These are phyloP conservation scores for Bujurquina vittata DNA, from an alignment of 2,113 vertebrate species.

Conservation along the genomic window DNA sequence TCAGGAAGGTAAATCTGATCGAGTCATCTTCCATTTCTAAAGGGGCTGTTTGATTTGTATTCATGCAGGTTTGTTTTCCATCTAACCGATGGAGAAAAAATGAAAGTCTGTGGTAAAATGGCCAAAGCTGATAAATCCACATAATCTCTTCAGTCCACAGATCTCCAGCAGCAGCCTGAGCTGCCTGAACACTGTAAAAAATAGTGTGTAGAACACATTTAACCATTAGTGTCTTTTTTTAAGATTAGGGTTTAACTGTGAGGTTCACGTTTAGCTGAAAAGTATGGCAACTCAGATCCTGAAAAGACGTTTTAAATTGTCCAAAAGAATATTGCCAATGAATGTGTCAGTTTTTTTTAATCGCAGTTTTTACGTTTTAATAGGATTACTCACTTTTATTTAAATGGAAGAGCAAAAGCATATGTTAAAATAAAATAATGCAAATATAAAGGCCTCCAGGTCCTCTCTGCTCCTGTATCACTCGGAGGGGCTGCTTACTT, in stretches of 20 bases:
- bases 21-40: conserved; percentile 45
- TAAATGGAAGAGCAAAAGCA: background rate
- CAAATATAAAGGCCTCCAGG: background rate
- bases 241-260: background rate
- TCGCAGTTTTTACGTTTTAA: background rate
- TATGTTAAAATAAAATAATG: background rate
- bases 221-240: background rate
- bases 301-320: background rate
- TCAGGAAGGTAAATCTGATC: conserved; percentile 58
- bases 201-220: background rate
- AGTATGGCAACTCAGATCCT: background rate
- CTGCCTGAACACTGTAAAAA: conserved; percentile 27
- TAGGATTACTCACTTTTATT: background rate
- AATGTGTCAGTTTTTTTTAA: background rate
- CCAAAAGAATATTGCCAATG: background rate
- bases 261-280: background rate
- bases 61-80: conserved; percentile 59
- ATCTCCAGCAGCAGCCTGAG: conserved; percentile 39
- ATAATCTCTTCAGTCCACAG: conserved; percentile 71
- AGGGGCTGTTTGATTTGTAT: conserved; percentile 38
- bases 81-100: conserved; percentile 26
- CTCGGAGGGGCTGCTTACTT: background rate
- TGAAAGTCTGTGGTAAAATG: conserved; percentile 63
- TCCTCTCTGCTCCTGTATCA: background rate
- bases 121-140: conserved; percentile 68